Percentiles rank a stretch among this genome's conserved stretches.
Evolutionary conservation across 1,140 invertebrate species (phyloP).

Genomic region (Formica selysi): DNA sequence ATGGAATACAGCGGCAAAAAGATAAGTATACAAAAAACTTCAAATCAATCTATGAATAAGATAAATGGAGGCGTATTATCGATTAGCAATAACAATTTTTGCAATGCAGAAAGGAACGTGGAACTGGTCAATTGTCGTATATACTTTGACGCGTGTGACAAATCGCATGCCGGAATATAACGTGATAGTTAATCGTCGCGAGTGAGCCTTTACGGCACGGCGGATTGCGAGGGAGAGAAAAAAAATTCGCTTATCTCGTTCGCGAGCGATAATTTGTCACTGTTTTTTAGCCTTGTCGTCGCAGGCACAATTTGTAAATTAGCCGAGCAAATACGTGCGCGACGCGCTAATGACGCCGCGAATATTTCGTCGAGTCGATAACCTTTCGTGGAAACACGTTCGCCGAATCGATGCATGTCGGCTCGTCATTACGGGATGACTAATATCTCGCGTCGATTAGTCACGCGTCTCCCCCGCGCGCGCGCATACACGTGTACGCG

Average conservation of each 20-base stretch:
- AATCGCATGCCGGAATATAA: conserved; percentile 42
- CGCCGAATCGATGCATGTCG: conserved; percentile 54
- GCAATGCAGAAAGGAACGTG: not conserved
- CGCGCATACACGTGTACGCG: not conserved
- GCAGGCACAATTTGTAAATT: conserved; percentile 39
- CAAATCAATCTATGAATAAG: not conserved
- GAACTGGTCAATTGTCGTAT: not conserved
- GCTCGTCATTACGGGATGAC: conserved; percentile 68
- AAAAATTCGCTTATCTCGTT: conserved; percentile 46
- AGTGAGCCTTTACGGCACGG: not conserved
- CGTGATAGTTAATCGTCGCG: conserved; percentile 16
- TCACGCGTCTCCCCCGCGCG: conserved; percentile 28
- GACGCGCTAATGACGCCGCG: conserved; percentile 27
- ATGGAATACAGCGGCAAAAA: too few species aligned
- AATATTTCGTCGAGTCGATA: conserved; percentile 43
- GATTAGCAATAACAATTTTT: not conserved
- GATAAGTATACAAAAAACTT: too few species aligned
- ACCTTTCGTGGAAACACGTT: conserved; percentile 1
- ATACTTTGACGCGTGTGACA: conserved; percentile 9
- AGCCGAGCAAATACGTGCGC: conserved; percentile 29
- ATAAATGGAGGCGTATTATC: not conserved
- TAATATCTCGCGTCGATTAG: conserved; percentile 69
- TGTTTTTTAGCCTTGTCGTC: conserved; percentile 32
- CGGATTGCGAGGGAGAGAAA: not conserved
- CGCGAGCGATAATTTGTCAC: conserved; percentile 48